Evolutionary conservation across 2,797 vertebrate genomes (phyloP).

Genomic region (Delichon dasypus): DNA sequence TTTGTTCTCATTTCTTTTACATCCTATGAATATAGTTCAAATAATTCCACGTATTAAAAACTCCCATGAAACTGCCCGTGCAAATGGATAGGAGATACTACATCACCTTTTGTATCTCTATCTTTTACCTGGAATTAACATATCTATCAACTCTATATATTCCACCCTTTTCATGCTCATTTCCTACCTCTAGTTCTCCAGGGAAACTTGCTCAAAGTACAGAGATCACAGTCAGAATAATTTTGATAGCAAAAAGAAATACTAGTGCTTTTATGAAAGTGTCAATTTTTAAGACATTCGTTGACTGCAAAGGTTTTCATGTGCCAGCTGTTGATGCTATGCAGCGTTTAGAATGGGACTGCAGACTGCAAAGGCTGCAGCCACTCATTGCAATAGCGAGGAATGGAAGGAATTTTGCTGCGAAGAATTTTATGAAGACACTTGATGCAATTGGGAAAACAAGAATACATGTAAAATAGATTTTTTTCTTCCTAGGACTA

Average conservation of each 20-base stretch:
- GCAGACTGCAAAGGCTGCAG: background rate
- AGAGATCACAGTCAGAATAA: background rate
- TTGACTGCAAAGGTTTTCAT: background rate
- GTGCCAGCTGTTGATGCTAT: background rate
- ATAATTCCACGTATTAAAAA: background rate
- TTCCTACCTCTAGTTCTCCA: background rate
- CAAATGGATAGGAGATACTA: background rate
- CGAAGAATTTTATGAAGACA: background rate
- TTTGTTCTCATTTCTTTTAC: background rate
- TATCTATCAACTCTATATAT: background rate
- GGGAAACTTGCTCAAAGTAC: background rate
- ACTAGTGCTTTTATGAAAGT: background rate
- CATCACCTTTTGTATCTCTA: background rate
- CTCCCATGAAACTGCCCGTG: background rate
- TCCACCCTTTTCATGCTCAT: background rate
- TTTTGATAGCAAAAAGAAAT: background rate
- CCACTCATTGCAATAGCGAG: background rate
- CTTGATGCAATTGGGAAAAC: background rate
- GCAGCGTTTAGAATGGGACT: background rate
- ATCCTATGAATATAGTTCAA: background rate
- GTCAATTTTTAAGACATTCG: background rate
- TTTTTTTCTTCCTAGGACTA: constrained; percentile 63
- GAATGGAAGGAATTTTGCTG: background rate
- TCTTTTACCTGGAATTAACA: background rate
- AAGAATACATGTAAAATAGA: background rate